Base-by-base conservation (phyloP, 2,113 vertebrate species). In the Orthonyx spaldingii region DNA sequence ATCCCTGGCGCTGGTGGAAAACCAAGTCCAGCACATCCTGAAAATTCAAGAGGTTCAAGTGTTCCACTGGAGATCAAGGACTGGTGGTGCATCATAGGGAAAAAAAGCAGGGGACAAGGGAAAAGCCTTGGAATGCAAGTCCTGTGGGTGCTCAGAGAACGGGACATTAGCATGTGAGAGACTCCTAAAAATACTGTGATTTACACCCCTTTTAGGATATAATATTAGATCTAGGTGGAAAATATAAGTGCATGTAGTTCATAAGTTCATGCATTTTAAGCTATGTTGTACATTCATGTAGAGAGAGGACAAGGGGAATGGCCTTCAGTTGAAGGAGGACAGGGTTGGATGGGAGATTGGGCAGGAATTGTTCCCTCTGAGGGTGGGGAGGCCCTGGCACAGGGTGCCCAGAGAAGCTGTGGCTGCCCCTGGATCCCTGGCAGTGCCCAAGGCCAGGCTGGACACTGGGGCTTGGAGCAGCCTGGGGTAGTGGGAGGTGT, bases 71-170 rank as follows among this genome's bases (percentile, higher is more conserved):
- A 65, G 22, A 5, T 26, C 69, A 71, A 27, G 49, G 42, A 4
- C 18, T 50, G 37, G 42, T 6, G 33, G 19, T 14, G 30, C 18
- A 49, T 16, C 4, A 0, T 0, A 1, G n/a, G 6, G 32, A 5
- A 46, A 64, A 14, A 5, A 46, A 64, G 16, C 4, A 19, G 11
- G 7, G 23, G 9, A 20, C 1, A 14, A 76, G n/a, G 41, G 9
- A 77, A 7, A 30, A 69, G n/a, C 41, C 22, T 19, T 50, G 63
- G 17, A 20, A 14, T 69, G 15, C 11, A 20, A 8, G 35, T 26
- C 32, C 28, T 8, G 0, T n/a, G 37, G 24, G 3, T 85, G 12
- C 19, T 64, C 52, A 44, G 53, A 39, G 30, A 68, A n/a, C 5
- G 20, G 42, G 12, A 81, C 5, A 10, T 3, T 4, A 65, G 6